These are phyloP conservation scores for Borostomias antarcticus DNA, from an alignment of 2,797 vertebrate species.

Conservation along the genomic window DNA sequence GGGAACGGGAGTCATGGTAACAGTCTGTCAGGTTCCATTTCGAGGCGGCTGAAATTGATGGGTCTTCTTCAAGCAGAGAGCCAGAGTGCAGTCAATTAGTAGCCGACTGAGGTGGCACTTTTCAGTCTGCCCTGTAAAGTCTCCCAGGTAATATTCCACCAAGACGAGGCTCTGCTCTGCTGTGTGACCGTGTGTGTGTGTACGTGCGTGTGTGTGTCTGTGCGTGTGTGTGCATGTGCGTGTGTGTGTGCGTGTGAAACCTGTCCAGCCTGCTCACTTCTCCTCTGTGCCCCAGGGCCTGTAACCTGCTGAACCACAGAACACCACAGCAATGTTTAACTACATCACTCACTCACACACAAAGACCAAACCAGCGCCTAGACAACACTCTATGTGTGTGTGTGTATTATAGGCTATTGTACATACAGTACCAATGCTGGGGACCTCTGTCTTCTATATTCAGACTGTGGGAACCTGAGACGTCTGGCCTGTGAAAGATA, in stretches of 20 bases:
- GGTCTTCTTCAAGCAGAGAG: conserved; percentile 17
- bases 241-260: conserved; percentile 13
- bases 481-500: too few species aligned
- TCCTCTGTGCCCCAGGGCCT: conserved; percentile 2
- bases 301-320: conserved; percentile 20
- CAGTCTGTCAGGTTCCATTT: conserved; percentile 42
- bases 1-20: conserved; percentile 40
- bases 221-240: neutral
- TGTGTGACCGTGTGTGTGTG: neutral
- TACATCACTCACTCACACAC: conserved; percentile 6
- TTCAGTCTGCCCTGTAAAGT: conserved; percentile 20
- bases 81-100: conserved; percentile 39
- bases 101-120: conserved; percentile 32
- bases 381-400: too few species aligned
- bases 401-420: too few species aligned
- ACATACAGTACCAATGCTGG: neutral
- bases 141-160: conserved; percentile 31
- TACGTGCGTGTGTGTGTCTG: neutral
- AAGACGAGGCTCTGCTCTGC: neutral
- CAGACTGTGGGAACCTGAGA: neutral
- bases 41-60: conserved; percentile 32
- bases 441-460: conserved; percentile 1
- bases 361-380: too few species aligned
- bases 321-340: conserved; percentile 37
- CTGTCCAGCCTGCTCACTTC: conserved; percentile 23